Conservation (phyloP, 2,888 invertebrate genomes). For the Aspidiotus destructor region DNA sequence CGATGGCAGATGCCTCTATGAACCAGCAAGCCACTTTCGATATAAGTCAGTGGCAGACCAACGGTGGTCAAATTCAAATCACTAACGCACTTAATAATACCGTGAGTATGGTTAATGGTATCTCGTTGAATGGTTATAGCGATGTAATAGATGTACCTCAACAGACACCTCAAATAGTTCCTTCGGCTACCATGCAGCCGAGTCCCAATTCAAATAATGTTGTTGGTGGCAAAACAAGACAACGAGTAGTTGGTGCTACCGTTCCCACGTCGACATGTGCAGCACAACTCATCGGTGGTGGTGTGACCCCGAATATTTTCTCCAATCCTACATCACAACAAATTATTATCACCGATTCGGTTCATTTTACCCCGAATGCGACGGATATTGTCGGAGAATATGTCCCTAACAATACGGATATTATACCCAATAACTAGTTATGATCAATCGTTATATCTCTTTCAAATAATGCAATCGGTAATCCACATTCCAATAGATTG, state of each 20-base stretch:
- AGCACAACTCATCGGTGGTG: conserved; percentile 57
- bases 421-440: conserved; percentile 15
- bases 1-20: conserved; percentile 18
- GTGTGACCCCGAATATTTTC: conserved; percentile 59
- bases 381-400: conserved; percentile 17
- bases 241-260: conserved; percentile 47
- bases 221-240: conserved; percentile 40
- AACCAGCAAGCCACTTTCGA: conserved; percentile 24
- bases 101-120: conserved; percentile 64
- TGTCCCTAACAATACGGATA: conserved; percentile 12
- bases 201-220: conserved; percentile 42
- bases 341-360: conserved; percentile 17
- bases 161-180: conserved; percentile 18
- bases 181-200: conserved; percentile 45
- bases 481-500: background rate
- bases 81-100: conserved; percentile 39
- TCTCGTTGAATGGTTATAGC: conserved; percentile 56
- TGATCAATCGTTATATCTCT: no score
- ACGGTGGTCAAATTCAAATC: conserved; percentile 26
- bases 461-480: background rate
- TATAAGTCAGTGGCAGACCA: conserved; percentile 28
- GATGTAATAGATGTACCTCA: conserved; percentile 39
- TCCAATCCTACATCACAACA: conserved; percentile 41
- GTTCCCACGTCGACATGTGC: conserved; percentile 52
- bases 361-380: conserved; percentile 7